Evolutionary conservation across 2,888 invertebrate genomes (phyloP), one percentile per base, ranked within the genome.

Genomic region (Leucozona laternaria): DNA sequence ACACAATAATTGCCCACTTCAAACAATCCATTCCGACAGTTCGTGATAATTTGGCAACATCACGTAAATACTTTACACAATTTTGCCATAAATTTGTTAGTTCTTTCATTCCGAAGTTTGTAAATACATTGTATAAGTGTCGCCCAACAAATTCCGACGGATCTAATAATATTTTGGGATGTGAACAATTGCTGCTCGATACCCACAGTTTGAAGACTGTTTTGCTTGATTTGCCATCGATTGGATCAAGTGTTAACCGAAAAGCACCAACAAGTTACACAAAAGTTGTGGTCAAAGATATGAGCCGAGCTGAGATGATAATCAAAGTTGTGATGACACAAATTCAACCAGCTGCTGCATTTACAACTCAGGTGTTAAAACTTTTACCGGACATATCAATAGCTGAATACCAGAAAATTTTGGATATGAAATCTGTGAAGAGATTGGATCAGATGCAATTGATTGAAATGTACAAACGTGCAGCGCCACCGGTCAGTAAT

Each of bases 231-330:
- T 93, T 99, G 88, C 99, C 99, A 0, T 97, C 98, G 0, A 95
- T 98, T 28, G 97, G 97, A 0, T 97, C 98, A 0, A 96, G 97
- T 89, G 96, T 98, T 0, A 95, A 95, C 86, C 94, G 98, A 8
- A 97, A 97, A 89, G 97, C 98, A 6, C 98, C 98, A 0, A 96
- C 97, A 0, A 97, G 97, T 85, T 98, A 96, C 88, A 95, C 96
- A 0, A 96, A 96, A 91, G 96, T 96, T 5, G 94, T 94, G 0
- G 93, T 94, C 8, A 94, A 94, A 96, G 93, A 98, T 43, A 99
- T 99, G 98, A 98, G 97, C 0, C 97, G 97, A 90, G 99, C 99
- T 0, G 99, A 99, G 93, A 98, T 99, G 98, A 97, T 99, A 48
- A 93, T 99, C n/a, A 99, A 99, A 93, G 95, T 99, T 37, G 98